phyloP scores from a whole-genome alignment of 1,140 invertebrate species.

The Papilio glaucus region DNA sequence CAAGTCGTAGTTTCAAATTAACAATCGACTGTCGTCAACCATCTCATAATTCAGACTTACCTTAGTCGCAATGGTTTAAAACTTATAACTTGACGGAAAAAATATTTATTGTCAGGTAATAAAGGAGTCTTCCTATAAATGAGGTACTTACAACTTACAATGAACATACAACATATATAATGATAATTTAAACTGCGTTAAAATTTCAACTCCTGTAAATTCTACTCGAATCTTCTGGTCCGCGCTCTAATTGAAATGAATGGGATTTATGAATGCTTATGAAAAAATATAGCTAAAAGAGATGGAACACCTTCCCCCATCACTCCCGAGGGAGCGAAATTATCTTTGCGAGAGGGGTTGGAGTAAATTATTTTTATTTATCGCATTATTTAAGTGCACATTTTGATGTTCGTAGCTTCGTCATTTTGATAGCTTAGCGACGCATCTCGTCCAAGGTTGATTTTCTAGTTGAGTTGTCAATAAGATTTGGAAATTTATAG shows the following conservation, averaged over 20 bases:
- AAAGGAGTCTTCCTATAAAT: too few relatives aligned
- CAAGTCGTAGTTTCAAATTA: not conserved
- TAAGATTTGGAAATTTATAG: too few relatives aligned
- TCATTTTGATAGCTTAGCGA: not conserved
- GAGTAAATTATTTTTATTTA: constrained; percentile 27
- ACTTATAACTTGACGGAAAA: too few relatives aligned
- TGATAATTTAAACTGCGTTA: too few relatives aligned
- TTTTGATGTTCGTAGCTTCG: not conserved
- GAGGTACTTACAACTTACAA: too few relatives aligned
- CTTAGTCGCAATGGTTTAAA: too few relatives aligned
- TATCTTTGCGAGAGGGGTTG: constrained; percentile 9
- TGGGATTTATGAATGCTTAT: constrained; percentile 25
- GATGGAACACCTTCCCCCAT: not conserved
- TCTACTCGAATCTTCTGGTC: not conserved
- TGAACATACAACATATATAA: too few relatives aligned
- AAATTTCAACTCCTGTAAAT: constrained; percentile 25
- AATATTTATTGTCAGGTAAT: too few relatives aligned
- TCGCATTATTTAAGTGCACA: constrained; percentile 8
- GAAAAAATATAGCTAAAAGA: constrained; percentile 29
- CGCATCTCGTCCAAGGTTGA: not conserved
- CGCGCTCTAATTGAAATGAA: constrained; percentile 27
- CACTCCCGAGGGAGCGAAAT: constrained; percentile 13
- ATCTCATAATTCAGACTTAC: too few relatives aligned
- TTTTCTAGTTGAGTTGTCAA: not conserved
- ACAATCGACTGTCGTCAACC: too few relatives aligned